A percentile compares a stretch with the other conserved stretches of the same genome.
Evolutionary conservation across 2,113 vertebrate genomes (phyloP).

Genomic region (Microcebus griseorufus): DNA sequence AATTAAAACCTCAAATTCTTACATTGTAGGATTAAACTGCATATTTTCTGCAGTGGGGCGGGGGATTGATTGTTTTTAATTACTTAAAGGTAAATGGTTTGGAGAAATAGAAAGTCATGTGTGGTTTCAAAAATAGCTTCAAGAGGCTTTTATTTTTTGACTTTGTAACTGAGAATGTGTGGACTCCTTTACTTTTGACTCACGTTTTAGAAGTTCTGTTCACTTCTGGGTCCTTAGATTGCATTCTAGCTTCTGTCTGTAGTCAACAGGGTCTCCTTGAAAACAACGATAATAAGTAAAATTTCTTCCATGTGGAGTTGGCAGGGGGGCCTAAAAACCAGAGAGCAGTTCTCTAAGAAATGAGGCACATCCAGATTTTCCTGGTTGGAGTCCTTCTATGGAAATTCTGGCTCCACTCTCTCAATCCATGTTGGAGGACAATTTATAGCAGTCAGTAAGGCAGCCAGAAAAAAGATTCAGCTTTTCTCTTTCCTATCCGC

Average conservation of each 20-base stretch:
- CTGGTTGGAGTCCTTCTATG: slow-evolving; percentile 29
- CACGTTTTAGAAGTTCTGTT: neutral
- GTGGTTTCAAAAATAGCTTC: slow-evolving; percentile 8
- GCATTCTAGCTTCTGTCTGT: neutral
- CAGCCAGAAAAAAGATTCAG: slow-evolving; percentile 28
- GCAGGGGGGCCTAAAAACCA: neutral
- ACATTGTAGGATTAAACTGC: neutral
- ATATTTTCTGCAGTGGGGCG: neutral
- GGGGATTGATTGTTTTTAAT: neutral
- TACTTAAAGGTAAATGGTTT: neutral
- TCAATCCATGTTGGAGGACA: neutral
- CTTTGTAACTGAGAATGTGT: neutral
- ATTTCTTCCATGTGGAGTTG: slow-evolving; percentile 31
- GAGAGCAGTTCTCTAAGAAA: neutral
- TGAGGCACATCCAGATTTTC: neutral
- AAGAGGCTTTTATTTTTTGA: neutral
- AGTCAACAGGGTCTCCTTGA: slow-evolving; percentile 17
- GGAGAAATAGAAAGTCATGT: neutral
- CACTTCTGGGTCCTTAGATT: neutral
- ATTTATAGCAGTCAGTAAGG: slow-evolving; percentile 34
- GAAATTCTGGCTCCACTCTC: slow-evolving; percentile 43
- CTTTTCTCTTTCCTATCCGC: slow-evolving; percentile 37
- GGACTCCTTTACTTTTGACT: neutral
- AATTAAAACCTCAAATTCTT: neutral
- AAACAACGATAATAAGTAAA: neutral